These are phyloP conservation scores for Maniola jurtina DNA, from an alignment of 1,140 invertebrate species.

Conservation along the genomic window DNA sequence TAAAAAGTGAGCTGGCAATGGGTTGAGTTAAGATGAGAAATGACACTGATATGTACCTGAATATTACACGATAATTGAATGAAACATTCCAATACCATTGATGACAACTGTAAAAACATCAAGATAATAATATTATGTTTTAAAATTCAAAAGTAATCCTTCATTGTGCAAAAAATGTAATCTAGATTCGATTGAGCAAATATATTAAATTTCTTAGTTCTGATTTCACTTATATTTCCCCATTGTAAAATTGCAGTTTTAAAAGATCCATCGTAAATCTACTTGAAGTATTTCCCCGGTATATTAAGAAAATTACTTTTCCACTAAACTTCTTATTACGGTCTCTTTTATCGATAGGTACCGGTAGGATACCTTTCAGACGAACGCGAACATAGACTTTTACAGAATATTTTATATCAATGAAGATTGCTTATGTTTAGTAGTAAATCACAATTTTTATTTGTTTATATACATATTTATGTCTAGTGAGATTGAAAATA, in stretches of 20 bases:
- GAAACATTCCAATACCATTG: no score
- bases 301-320: slow-evolving; percentile 22
- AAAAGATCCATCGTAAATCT: slow-evolving; percentile 13
- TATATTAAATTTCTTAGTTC: slow-evolving; percentile 19
- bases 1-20: no score
- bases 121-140: background rate
- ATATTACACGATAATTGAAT: no score
- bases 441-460: background rate
- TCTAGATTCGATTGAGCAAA: slow-evolving; percentile 10
- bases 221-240: slow-evolving; percentile 6
- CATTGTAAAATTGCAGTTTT: slow-evolving; percentile 17
- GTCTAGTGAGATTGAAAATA: no score
- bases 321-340: slow-evolving; percentile 10
- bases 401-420: slow-evolving; percentile 30
- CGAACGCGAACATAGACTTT: slow-evolving; percentile 29
- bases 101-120: no score
- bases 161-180: slow-evolving; percentile 1
- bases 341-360: slow-evolving; percentile 26
- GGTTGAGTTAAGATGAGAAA: no score
- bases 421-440: background rate
- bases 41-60: no score
- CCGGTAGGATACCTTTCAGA: slow-evolving; percentile 27
- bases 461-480: no score
- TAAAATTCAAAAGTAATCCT: background rate
- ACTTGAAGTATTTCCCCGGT: slow-evolving; percentile 9